Base-by-base conservation (phyloP, 2,113 vertebrate species). In the Urocolius indicus region DNA sequence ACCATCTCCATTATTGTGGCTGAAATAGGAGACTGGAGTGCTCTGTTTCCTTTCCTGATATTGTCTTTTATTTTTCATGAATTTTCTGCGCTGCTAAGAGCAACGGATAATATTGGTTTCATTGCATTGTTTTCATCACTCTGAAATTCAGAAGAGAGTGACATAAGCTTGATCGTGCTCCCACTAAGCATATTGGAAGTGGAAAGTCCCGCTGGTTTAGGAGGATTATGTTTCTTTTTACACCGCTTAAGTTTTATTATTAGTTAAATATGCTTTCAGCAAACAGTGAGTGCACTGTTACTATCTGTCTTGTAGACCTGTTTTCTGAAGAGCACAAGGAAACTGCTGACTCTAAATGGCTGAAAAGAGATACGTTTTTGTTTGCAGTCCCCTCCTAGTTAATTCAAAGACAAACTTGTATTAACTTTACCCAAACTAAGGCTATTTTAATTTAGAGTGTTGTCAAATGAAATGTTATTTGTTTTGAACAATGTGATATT, bases 231-330 rank as follows among this genome's bases (percentile, higher is more conserved):
- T 93, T 94, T 89, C 66, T 77, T 62, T 92, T 62, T 85, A 58
- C 24, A 43, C 41, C 0, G 0, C 51, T 71, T 16, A 18, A 27
- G 48, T 80, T 93, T 92, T 86, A 26, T 88, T 86, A 74, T 78
- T 91, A 87, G 89, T 93, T 69, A 72, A 59, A 32, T 67, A 23
- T 67, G 88, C 76, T 93, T 95, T 92, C 68, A 68, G 45, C 62
- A 67, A 69, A 71, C 63, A 87, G 61, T 83, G 61, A 29, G 5
- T 79, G 49, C 30, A 51, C 34, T 71, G 22, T 83, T 85, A 45
- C 48, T 65, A 52, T 75, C 18, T 36, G n/a, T 51, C 46, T 27
- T 77, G 26, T 46, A 65, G 41, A 15, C 20, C 48, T 61, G 32
- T 32, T 30, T 65, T 85, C 73, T 55, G 41, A 88, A 75, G 66